Percentiles rank a stretch among this genome's conserved stretches.
Conservation (phyloP, 2,888 invertebrate species). For the Polylopha cassiicola region DNA sequence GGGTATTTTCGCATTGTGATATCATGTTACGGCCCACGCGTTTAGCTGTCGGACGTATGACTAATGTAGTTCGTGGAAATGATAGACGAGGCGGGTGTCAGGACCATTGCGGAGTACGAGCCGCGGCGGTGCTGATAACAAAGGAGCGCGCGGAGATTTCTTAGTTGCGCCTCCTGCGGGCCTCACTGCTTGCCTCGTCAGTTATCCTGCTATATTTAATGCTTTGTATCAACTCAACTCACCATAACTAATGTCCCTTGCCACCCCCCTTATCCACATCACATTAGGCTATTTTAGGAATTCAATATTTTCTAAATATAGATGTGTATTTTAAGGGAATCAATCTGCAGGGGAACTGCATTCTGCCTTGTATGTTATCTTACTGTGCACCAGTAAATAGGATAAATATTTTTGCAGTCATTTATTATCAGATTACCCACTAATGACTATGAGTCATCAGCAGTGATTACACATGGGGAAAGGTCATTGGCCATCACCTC, state of each 20-base stretch:
- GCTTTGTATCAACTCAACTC: constrained; percentile 17
- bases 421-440: constrained; percentile 54
- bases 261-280: constrained; percentile 30
- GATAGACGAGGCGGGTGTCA: constrained; percentile 63
- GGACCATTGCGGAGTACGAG: constrained; percentile 57
- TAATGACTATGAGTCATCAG: constrained; percentile 69
- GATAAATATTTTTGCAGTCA: constrained; percentile 26
- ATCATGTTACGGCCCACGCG: constrained; percentile 79
- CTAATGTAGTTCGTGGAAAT: constrained; percentile 75
- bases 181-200: constrained; percentile 19
- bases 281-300: constrained; percentile 65
- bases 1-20: constrained; percentile 79
- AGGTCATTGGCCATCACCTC: constrained; percentile 68
- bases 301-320: constrained; percentile 72
- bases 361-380: constrained; percentile 43
- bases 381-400: constrained; percentile 17
- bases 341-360: constrained; percentile 58
- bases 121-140: constrained; percentile 64
- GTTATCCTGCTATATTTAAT: constrained; percentile 27
- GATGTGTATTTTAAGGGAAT: constrained; percentile 61
- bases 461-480: constrained; percentile 65
- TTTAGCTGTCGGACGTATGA: constrained; percentile 71
- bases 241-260: constrained; percentile 43
- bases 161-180: constrained; percentile 24
- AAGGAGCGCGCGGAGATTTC: constrained; percentile 57